phyloP scores from a whole-genome alignment of 2,797 vertebrate genomes.

The Brotula barbata region DNA sequence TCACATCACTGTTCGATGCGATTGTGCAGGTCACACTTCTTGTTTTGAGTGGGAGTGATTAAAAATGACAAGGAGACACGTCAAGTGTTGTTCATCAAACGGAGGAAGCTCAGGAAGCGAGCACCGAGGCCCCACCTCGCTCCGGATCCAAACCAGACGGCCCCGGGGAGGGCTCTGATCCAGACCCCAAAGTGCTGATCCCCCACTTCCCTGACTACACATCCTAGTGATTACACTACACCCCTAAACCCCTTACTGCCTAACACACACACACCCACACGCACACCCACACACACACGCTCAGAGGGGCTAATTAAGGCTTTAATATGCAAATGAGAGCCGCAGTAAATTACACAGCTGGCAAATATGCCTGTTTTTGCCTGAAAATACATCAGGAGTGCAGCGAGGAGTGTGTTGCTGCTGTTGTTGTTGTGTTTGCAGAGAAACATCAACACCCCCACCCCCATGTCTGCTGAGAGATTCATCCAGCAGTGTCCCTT shows the following conservation, averaged over 20 bases:
- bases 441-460: conserved; percentile 65
- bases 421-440: conserved; percentile 73
- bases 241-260: conserved; percentile 56
- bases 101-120: conserved; percentile 55
- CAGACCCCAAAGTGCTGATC: conserved; percentile 60
- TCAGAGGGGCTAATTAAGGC: conserved; percentile 99
- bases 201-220: conserved; percentile 56
- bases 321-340: conserved; percentile 99
- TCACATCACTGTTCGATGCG: conserved; percentile 34
- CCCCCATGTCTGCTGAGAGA: conserved; percentile 30
- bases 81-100: conserved; percentile 86
- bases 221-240: conserved; percentile 86
- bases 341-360: conserved; percentile 97
- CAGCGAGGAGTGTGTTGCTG: conserved; percentile 74
- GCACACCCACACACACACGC: conserved; percentile 65
- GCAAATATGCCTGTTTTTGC: conserved; percentile 97
- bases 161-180: conserved; percentile 38
- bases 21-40: conserved; percentile 67
- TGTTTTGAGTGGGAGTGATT: conserved; percentile 59
- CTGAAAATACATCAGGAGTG: conserved; percentile 82
- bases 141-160: conserved; percentile 37
- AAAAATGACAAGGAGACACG: conserved; percentile 83
- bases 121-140: conserved; percentile 5
- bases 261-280: conserved; percentile 23
- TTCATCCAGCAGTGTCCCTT: conserved; percentile 53